Percentiles rank a stretch among this genome's conserved stretches.
Conservation (phyloP, 2,888 invertebrate genomes). For the Stenodema calcarata region DNA sequence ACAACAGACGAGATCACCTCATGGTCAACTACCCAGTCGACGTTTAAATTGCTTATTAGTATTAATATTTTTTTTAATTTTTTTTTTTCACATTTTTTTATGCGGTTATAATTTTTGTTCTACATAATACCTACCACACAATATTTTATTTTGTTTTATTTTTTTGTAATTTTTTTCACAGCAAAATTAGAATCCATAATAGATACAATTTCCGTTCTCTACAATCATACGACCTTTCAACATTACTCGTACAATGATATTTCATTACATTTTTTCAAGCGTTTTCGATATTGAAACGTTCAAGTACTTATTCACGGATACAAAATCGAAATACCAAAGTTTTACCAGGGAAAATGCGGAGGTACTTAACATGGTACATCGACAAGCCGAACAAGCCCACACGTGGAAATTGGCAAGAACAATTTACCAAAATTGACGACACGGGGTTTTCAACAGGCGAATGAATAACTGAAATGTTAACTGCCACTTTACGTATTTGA, state of each 20-base stretch:
- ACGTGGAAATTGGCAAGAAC: no score
- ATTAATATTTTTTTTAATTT: neutral
- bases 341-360: neutral
- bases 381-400: no score
- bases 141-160: neutral
- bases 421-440: no score
- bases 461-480: no score
- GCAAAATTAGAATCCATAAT: neutral
- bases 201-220: neutral
- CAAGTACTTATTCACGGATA: neutral
- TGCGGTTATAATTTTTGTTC: neutral
- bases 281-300: neutral
- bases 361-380: no score
- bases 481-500: no score
- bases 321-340: neutral
- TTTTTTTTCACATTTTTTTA: neutral
- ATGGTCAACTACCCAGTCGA: neutral
- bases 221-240: neutral
- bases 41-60: neutral
- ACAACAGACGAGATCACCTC: neutral
- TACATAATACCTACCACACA: neutral
- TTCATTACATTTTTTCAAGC: neutral
- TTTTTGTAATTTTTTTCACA: neutral
- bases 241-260: neutral
- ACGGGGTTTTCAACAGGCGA: no score